Conservation (phyloP, 2,888 invertebrate genomes). For the Protonemura montana region DNA sequence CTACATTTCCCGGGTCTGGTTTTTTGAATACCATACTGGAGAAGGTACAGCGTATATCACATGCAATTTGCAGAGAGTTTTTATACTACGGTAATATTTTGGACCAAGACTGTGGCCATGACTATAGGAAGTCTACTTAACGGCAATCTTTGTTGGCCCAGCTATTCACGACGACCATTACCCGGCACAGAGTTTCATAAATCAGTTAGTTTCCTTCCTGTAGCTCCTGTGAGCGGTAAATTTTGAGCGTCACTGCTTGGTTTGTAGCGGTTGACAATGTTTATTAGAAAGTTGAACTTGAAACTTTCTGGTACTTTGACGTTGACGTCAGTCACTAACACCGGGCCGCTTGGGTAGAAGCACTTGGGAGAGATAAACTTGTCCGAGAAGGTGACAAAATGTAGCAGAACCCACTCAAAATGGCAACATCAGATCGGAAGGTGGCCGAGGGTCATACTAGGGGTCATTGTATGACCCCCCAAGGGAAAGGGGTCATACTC, state of each 20-base stretch:
- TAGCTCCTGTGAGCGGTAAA: not conserved
- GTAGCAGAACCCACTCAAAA: not conserved
- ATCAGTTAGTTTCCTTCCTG: not conserved
- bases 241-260: not conserved
- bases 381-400: not conserved
- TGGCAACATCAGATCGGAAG: not conserved
- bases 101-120: not conserved
- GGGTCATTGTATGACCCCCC: no score
- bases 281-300: conserved; percentile 12
- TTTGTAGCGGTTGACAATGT: not conserved
- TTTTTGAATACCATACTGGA: not conserved
- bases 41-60: not conserved
- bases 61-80: not conserved
- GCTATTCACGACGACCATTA: not conserved
- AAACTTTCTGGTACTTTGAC: not conserved
- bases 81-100: not conserved
- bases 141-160: not conserved
- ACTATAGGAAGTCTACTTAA: not conserved
- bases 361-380: not conserved
- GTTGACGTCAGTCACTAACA: not conserved
- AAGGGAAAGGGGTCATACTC: no score
- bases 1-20: not conserved
- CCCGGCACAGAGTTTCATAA: not conserved
- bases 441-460: no score
- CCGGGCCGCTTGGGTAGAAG: not conserved